Conservation (phyloP, 2,797 vertebrate genomes). For the Spatula versicolor region DNA sequence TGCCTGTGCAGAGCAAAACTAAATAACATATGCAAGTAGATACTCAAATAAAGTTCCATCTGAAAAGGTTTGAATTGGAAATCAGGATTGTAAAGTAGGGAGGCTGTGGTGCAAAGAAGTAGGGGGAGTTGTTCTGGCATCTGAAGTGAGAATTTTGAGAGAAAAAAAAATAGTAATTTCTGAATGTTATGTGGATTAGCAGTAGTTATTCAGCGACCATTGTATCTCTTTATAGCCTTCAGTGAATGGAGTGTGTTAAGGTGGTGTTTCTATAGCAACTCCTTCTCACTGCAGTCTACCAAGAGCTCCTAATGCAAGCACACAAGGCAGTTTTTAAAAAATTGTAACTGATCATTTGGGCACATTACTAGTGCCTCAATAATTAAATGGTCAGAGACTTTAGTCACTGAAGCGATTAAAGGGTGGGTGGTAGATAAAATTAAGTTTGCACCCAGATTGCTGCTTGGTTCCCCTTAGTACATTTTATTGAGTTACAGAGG, state of each 20-base stretch:
- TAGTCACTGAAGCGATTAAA: constrained; percentile 51
- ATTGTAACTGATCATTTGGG: constrained; percentile 29
- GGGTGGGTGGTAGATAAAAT: constrained; percentile 24
- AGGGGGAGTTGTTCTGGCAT: background rate
- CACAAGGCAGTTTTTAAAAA: constrained; percentile 48
- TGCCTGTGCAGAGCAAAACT: background rate
- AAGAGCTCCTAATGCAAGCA: constrained; percentile 25
- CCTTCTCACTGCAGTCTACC: background rate
- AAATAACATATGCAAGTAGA: background rate
- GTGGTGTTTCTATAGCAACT: constrained; percentile 62
- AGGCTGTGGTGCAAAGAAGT: background rate
- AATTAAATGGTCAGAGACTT: constrained; percentile 47
- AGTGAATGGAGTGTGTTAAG: constrained; percentile 18
- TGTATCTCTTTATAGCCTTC: constrained; percentile 29
- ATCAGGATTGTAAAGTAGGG: background rate
- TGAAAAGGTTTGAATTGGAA: background rate
- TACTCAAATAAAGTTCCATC: background rate
- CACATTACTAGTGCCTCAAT: constrained; percentile 27
- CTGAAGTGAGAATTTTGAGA: constrained; percentile 5
- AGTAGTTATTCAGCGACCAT: background rate
- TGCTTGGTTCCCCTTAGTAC: background rate
- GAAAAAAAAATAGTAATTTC: constrained; percentile 17
- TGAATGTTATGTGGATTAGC: background rate
- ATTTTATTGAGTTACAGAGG: background rate
- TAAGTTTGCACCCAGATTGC: constrained; percentile 16